Base-by-base conservation (phyloP, 2,888 invertebrate genomes). In the Habrosyne pyritoides region DNA sequence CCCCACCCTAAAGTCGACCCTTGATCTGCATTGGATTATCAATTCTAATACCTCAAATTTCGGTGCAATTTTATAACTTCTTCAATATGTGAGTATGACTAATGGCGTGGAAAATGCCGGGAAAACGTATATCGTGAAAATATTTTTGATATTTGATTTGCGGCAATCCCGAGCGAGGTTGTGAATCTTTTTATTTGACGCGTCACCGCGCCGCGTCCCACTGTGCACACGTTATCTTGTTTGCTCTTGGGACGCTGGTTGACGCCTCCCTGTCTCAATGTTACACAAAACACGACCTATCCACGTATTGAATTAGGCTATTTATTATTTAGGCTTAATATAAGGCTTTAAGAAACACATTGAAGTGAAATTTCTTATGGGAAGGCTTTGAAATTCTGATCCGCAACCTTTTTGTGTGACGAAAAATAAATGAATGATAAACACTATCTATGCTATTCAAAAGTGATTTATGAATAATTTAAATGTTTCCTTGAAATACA, bases 171-270 rank as follows among this genome's bases (percentile, higher is more conserved):
- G 26, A 50, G 51, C 36, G 58, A 52, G 68, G 59, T 63, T 69
- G 54, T 70, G 75, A 79, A 79, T 77, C 71, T 70, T 69, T 78
- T 68, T 77, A 75, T 73, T 71, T 70, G 69, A 69, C 59, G 64
- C 67, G 60, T 65, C 55, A 49, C 61, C 63, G 58, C 60, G 54
- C 64, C 50, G 52, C 60, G 48, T 58, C 55, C 42, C 42, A 7
- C 14, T 50, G 28, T 56, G 59, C 58, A 60, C 56, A 64, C 56
- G 65, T 67, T 47, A 47, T 55, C 48, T 57, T 72, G 66, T 71
- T 71, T 71, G 63, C 62, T 12, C 57, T 55, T 47, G 64, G 60
- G 62, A 61, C 26, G 26, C 26, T 14, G 14, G 24, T 26, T 49
- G 42, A 42, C 18, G 42, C 42, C 42, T 42, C 42, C 14, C 14